Percentiles rank a stretch among this genome's conserved stretches.
These are phyloP conservation scores for Phymorhynchus buccinoides DNA, from an alignment of 1,140 invertebrate species.

Conservation along the genomic window DNA sequence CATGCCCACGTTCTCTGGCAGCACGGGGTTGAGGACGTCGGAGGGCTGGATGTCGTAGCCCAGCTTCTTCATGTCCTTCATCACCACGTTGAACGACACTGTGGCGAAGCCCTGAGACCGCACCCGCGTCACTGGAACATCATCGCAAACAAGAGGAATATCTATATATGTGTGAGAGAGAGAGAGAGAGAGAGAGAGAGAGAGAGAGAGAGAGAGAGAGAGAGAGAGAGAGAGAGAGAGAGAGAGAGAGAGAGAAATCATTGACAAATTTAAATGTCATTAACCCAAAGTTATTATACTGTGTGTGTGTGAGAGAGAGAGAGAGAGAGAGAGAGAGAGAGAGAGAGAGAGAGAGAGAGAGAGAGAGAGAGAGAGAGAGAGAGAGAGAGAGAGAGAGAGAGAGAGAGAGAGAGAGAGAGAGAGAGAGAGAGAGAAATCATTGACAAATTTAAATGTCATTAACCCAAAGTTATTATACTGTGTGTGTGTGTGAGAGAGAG, in stretches of 20 bases:
- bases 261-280: no score
- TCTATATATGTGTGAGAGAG: not conserved
- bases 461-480: no score
- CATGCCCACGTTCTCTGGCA: constrained; percentile 62
- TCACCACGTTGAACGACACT: constrained; percentile 80
- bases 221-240: constrained; percentile 3
- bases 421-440: not conserved
- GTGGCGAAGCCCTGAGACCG: constrained; percentile 80
- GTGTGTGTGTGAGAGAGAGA: no score
- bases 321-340: constrained; percentile 20
- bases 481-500: no score
- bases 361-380: no score
- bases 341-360: no score
- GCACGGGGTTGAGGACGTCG: constrained; percentile 59
- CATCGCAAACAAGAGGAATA: no score
- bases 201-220: not conserved
- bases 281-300: no score
- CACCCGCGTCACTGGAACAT: constrained; percentile 81
- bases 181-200: not conserved
- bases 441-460: no score
- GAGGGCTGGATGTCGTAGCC: constrained; percentile 76
- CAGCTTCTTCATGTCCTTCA: constrained; percentile 82
- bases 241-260: not conserved
- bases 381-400: not conserved
- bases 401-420: not conserved